phyloP scores from a whole-genome alignment of 1,140 invertebrate species.

The Drosophila subobscura region DNA sequence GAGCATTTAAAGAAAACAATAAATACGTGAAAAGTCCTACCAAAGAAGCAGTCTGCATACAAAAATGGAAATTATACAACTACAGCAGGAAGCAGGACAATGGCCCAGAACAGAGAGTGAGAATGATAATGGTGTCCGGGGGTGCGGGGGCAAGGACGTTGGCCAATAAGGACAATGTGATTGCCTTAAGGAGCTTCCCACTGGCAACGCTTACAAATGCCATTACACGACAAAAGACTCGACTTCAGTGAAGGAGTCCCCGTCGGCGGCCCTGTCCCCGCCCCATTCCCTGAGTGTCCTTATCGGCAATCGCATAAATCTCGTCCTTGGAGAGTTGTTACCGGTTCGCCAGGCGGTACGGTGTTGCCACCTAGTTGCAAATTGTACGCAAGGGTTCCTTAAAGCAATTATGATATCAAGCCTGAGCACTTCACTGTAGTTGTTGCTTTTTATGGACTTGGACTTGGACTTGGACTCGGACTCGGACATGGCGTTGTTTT shows the following conservation, averaged over 20 bases:
- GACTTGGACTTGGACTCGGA: slow-evolving; percentile 29
- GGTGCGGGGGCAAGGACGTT: slow-evolving; percentile 10
- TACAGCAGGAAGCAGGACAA: slow-evolving; percentile 27
- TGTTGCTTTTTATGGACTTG: slow-evolving; percentile 54
- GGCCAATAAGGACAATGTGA: slow-evolving; percentile 57
- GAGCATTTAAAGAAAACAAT: slow-evolving; percentile 67
- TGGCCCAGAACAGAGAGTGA: neutral
- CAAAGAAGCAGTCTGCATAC: slow-evolving; percentile 7
- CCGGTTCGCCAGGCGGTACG: slow-evolving; percentile 46
- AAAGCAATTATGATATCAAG: slow-evolving; percentile 67
- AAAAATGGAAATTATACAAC: slow-evolving; percentile 23
- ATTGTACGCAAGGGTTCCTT: slow-evolving; percentile 76
- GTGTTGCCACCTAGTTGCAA: slow-evolving; percentile 76
- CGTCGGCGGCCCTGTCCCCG: slow-evolving; percentile 31
- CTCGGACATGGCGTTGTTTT: slow-evolving; percentile 22
- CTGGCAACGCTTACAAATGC: slow-evolving; percentile 64
- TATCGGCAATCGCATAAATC: slow-evolving; percentile 79
- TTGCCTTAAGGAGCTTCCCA: slow-evolving; percentile 46
- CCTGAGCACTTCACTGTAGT: slow-evolving; percentile 33
- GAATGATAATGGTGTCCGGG: neutral
- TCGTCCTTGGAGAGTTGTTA: slow-evolving; percentile 79
- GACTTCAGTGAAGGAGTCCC: slow-evolving; percentile 9
- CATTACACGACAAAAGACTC: slow-evolving; percentile 65
- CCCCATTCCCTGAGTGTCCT: slow-evolving; percentile 36
- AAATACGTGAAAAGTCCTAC: slow-evolving; percentile 48